Conservation (phyloP, 2,113 vertebrate genomes). For the Antechinus flavipes region DNA sequence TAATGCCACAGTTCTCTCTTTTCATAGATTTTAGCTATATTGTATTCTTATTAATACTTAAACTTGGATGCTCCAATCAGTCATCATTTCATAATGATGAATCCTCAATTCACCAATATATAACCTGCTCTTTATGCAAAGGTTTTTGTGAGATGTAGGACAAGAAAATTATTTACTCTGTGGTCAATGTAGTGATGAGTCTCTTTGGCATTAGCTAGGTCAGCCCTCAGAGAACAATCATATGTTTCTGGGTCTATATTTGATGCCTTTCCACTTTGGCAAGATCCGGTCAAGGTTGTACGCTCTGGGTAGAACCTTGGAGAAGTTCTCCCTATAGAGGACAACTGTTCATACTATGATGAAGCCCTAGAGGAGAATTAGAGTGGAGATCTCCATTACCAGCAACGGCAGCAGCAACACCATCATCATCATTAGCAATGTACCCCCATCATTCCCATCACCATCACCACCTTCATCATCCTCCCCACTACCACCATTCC, state of each 20-base stretch:
- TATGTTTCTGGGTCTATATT: background rate
- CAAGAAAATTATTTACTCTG: background rate
- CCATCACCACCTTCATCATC: too few relatives aligned
- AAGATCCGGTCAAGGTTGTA: background rate
- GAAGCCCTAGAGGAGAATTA: background rate
- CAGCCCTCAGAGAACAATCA: background rate
- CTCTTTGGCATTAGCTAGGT: background rate
- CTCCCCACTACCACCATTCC: too few relatives aligned
- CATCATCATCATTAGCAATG: too few relatives aligned
- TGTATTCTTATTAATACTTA: background rate
- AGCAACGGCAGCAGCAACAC: too few relatives aligned
- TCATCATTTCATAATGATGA: background rate
- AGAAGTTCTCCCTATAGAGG: background rate
- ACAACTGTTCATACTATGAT: background rate
- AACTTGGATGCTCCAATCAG: background rate
- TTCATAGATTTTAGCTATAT: background rate
- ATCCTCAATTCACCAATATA: background rate
- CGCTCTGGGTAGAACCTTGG: background rate
- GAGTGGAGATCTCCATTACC: background rate
- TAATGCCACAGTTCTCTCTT: background rate
- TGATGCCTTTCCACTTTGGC: background rate
- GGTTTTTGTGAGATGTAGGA: background rate
- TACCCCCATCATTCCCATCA: too few relatives aligned
- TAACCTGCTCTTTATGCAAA: background rate
- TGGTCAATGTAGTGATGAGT: background rate